Evolutionary conservation across 23 tunicate genomes (phyloP).

Genomic region (Halocynthia roretzi): DNA sequence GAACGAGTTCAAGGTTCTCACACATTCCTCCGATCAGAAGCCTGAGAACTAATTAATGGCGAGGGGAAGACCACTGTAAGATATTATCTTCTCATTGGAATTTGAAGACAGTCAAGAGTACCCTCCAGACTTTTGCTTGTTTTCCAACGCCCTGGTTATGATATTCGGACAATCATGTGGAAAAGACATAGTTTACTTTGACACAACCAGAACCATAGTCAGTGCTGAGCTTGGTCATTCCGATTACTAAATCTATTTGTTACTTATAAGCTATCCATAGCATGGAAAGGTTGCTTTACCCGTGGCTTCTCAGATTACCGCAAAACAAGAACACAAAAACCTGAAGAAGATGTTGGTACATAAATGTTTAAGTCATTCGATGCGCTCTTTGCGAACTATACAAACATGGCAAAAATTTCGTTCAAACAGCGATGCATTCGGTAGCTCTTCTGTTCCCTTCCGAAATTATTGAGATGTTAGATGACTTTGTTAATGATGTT

Average conservation of each 20-base stretch:
- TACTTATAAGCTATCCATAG: constrained; percentile 26
- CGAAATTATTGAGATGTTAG: background rate
- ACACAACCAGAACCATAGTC: too few relatives aligned
- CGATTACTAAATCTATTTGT: constrained; percentile 28
- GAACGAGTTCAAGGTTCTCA: constrained; percentile 16
- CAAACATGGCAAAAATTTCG: background rate
- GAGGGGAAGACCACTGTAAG: too few relatives aligned
- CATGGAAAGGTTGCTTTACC: constrained; percentile 8
- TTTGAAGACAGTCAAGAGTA: too few relatives aligned
- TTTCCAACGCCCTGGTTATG: too few relatives aligned
- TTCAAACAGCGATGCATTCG: constrained; percentile 15
- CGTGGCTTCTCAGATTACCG: constrained; percentile 4
- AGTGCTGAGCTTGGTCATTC: too few relatives aligned
- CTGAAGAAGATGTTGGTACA: constrained; percentile 13
- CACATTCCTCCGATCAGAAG: constrained; percentile 14
- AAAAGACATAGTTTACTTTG: too few relatives aligned
- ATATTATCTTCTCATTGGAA: too few relatives aligned
- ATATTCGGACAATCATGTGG: too few relatives aligned
- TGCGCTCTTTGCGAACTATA: constrained; percentile 22
- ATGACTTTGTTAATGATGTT: background rate
- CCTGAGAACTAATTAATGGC: background rate
- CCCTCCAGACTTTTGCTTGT: too few relatives aligned
- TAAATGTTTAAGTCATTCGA: constrained; percentile 37
- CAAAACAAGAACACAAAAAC: background rate
- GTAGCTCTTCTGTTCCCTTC: constrained; percentile 4